Evolutionary conservation across 2,888 invertebrate genomes (phyloP), one percentile per base, ranked within the genome.

Genomic region (Pandemis heparana): DNA sequence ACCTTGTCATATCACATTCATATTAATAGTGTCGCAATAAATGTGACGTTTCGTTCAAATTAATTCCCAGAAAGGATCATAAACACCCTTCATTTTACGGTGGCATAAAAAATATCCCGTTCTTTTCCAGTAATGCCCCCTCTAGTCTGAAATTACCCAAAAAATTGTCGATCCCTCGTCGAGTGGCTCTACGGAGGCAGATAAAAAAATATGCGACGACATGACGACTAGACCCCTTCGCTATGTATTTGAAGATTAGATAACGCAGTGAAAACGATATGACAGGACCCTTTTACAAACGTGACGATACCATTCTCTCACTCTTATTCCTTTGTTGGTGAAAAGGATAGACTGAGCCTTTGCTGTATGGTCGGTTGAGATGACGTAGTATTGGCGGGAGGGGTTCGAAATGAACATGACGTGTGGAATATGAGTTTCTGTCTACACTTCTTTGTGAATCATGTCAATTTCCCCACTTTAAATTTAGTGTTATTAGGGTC

Each of bases 151-250:
- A 86, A 86, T 86, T 86, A 85, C 86, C 83, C 81, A 83, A 82
- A 83, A 86, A 83, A 82, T 80, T 81, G 79, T 72, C 81, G 78
- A 81, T 82, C 81, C 80, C 81, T 78, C 80, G 80, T 78, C 80
- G 79, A 81, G 77, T 79, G 80, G 77, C 78, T 80, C 81, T 81
- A 76, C 82, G 78, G 78, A 79, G 81, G 85, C 77, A 84, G 83
- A 87, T 87, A 88, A 88, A 88, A 88, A 89, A 86, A 87, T 88
- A 88, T 87, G 82, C 86, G 83, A 78, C 78, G 77, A 82, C 82
- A 85, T 84, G 86, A 85, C 82, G 81, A 80, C 82, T 62, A 77
- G 77, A 75, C 74, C 77, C 77, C 79, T 77, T 78, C 80, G 79
- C 77, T 79, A 83, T 81, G 82, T 79, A 79, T 81, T 81, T 75